phyloP scores from a whole-genome alignment of 2,113 vertebrate genomes.

The Eublepharis macularius region DNA sequence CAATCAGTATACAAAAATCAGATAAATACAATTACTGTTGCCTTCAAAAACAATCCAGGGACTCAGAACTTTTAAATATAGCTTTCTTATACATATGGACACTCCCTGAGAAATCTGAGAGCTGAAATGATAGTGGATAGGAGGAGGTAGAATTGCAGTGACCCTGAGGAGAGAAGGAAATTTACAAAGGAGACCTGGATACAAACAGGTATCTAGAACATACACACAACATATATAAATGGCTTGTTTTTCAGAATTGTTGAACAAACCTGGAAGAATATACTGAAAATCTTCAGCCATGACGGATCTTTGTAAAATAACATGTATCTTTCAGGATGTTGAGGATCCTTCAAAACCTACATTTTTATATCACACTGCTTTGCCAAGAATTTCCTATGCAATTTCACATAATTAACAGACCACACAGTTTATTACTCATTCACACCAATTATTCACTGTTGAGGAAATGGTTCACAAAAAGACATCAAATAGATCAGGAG shows the following conservation, averaged over 20 bases:
- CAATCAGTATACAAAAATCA: background rate
- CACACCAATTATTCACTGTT: constrained; percentile 44
- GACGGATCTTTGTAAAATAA: background rate
- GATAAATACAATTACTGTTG: background rate
- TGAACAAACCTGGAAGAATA: background rate
- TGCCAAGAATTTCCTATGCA: background rate
- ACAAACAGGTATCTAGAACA: background rate
- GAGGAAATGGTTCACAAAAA: background rate
- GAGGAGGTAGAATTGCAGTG: background rate
- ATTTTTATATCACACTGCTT: background rate
- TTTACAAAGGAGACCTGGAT: background rate
- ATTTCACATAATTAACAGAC: background rate
- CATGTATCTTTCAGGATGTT: background rate
- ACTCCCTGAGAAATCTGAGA: constrained; percentile 15
- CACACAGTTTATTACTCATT: constrained; percentile 12
- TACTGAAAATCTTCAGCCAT: background rate
- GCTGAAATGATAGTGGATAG: constrained; percentile 7
- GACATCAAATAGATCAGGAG: constrained; percentile 19
- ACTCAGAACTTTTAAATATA: background rate
- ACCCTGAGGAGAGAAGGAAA: background rate
- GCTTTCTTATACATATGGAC: background rate
- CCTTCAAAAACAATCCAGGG: background rate
- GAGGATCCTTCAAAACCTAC: background rate
- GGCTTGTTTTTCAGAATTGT: background rate
- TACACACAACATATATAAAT: background rate